A percentile compares a stretch with the other conserved stretches of the same genome.
Conservation (phyloP, 2,797 vertebrate genomes). For the Ptychadena robeensis region DNA sequence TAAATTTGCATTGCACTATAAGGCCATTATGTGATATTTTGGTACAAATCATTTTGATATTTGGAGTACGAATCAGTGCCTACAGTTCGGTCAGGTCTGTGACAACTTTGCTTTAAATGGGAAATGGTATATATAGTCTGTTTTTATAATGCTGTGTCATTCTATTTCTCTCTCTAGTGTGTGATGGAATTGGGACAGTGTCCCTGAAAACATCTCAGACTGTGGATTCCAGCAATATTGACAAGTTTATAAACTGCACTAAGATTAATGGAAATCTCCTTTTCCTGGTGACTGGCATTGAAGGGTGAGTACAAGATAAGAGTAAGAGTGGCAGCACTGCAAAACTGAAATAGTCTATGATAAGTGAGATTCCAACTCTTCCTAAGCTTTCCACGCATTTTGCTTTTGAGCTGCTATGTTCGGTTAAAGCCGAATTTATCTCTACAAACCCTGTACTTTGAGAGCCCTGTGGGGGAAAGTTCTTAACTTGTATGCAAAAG, state of each 20-base stretch:
- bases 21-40: too few relatives aligned
- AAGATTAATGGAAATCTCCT: conserved; percentile 98
- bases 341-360: not conserved
- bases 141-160: not conserved
- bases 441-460: not conserved
- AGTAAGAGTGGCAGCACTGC: not conserved
- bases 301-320: conserved; percentile 82
- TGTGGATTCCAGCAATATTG: conserved; percentile 95
- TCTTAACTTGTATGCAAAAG: not conserved
- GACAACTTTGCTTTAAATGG: too few relatives aligned
- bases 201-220: conserved; percentile 89
- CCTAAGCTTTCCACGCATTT: not conserved
- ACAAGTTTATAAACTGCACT: conserved; percentile 95
- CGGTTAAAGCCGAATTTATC: not conserved
- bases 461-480: not conserved
- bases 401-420: not conserved
- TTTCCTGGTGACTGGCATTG: conserved; percentile 96
- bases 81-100: too few relatives aligned
- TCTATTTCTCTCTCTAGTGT: conserved; percentile 79
- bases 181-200: conserved; percentile 94
- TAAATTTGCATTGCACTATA: too few relatives aligned
- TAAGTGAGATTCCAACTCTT: not conserved
- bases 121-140: too few relatives aligned
- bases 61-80: too few relatives aligned
- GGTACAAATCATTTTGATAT: too few relatives aligned